These are phyloP conservation scores for Excalfactoria chinensis DNA, from an alignment of 2,113 vertebrate genomes.

Conservation along the genomic window DNA sequence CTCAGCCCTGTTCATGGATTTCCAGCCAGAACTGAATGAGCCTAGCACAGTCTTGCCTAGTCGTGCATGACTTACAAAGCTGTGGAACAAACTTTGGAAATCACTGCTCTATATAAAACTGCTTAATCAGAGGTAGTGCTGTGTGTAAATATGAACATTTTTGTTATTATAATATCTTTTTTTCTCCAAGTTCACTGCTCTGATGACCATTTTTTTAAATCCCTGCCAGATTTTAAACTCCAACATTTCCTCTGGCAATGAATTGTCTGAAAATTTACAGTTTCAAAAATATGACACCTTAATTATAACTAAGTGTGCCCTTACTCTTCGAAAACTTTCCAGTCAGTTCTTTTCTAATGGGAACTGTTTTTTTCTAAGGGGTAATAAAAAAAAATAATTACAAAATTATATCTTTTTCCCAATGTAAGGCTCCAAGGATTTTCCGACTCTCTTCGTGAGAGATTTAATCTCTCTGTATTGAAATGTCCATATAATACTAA, in stretches of 20 bases:
- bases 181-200: not conserved
- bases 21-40: not conserved
- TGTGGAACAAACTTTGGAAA: not conserved
- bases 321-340: not conserved
- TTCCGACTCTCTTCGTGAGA: not conserved
- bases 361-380: not conserved
- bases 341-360: too few species aligned
- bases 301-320: not conserved
- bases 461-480: not conserved
- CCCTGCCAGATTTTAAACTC: not conserved
- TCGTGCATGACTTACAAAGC: not conserved
- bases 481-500: conserved; percentile 11
- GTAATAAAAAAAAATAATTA: not conserved
- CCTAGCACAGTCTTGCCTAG: not conserved
- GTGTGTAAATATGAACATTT: not conserved
- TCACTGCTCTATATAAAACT: not conserved
- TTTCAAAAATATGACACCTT: not conserved
- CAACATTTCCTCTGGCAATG: not conserved
- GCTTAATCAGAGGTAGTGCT: not conserved
- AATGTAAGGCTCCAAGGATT: not conserved
- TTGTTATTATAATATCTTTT: not conserved
- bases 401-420: not conserved
- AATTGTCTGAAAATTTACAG: not conserved
- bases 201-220: not conserved
- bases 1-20: not conserved